These are phyloP conservation scores for Chloebia gouldiae DNA, from an alignment of 2,113 vertebrate genomes.

Conservation along the genomic window DNA sequence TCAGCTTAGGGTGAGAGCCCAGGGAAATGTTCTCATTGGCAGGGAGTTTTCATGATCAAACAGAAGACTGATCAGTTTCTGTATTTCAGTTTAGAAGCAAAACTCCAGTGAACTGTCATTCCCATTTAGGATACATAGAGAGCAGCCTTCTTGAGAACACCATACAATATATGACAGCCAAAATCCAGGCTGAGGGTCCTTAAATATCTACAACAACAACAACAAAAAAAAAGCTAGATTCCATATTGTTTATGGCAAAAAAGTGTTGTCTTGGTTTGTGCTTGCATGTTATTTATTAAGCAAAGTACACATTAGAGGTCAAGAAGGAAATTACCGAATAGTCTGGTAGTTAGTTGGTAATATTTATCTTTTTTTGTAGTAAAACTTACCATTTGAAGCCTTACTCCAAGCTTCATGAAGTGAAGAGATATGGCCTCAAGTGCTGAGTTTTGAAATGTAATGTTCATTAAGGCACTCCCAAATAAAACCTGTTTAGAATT, in stretches of 20 bases:
- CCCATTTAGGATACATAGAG: neutral
- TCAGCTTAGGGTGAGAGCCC: neutral
- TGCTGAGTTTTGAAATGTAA: neutral
- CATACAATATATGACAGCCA: neutral
- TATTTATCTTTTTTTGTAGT: neutral
- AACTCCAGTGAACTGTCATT: neutral
- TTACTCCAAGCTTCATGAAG: neutral
- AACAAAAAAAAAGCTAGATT: neutral
- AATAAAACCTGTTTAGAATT: neutral
- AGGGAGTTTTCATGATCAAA: neutral
- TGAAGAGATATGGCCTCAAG: neutral
- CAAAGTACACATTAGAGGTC: neutral
- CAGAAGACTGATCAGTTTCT: neutral
- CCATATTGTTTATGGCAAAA: neutral
- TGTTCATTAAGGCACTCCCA: neutral
- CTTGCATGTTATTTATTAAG: neutral
- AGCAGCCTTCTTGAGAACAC: neutral
- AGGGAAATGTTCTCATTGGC: neutral
- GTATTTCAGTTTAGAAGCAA: neutral
- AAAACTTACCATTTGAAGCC: neutral
- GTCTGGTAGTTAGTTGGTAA: neutral
- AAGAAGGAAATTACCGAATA: neutral
- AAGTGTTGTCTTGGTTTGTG: neutral
- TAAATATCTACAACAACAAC: neutral
- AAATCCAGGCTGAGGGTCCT: neutral